These are phyloP conservation scores for Sympetrum striolatum DNA, from an alignment of 2,888 invertebrate species.

Conservation along the genomic window DNA sequence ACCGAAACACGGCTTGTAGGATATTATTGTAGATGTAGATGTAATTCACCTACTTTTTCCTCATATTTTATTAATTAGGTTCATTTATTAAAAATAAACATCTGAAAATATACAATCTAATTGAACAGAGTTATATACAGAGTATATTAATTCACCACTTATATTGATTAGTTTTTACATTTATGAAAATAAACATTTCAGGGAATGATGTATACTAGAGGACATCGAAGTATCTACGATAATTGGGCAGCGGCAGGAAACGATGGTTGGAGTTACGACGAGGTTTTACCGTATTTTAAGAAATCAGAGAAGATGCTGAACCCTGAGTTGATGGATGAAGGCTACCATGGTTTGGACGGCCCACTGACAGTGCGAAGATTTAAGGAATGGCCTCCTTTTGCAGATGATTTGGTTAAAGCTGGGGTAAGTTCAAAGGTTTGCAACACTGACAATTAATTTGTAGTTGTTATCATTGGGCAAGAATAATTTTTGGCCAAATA, in stretches of 20 bases:
- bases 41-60: too few relatives aligned
- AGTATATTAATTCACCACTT: too few relatives aligned
- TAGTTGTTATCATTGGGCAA: not conserved
- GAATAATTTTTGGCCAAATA: too few relatives aligned
- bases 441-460: not conserved
- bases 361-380: constrained; percentile 35
- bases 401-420: constrained; percentile 42
- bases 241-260: constrained; percentile 42
- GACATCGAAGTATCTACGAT: constrained; percentile 44
- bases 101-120: too few relatives aligned
- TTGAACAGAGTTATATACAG: too few relatives aligned
- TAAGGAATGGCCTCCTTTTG: constrained; percentile 32
- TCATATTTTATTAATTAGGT: too few relatives aligned
- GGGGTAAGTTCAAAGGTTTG: not conserved
- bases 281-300: constrained; percentile 44
- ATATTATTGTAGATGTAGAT: too few relatives aligned
- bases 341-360: constrained; percentile 45
- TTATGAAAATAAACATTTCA: not conserved
- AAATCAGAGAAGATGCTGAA: constrained; percentile 45
- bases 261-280: constrained; percentile 39
- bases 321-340: constrained; percentile 45
- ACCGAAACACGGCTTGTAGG: too few relatives aligned
- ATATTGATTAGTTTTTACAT: too few relatives aligned
- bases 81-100: too few relatives aligned
- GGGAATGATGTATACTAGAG: constrained; percentile 52